Conservation (phyloP, 2,797 vertebrate genomes). For the Synanceia verrucosa region DNA sequence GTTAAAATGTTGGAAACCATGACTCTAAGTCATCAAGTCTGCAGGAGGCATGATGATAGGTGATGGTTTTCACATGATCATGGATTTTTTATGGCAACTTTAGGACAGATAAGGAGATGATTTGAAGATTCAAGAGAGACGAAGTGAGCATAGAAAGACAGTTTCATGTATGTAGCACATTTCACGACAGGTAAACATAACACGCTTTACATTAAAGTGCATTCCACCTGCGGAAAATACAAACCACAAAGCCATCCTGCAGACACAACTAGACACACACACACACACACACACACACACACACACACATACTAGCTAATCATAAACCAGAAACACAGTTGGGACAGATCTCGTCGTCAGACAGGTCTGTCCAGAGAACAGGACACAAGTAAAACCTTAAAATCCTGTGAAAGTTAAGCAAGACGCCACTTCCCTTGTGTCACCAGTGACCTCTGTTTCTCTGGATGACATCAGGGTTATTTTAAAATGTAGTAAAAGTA, state of each 20-base stretch:
- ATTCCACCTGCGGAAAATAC: too few relatives aligned
- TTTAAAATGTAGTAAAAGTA: too few relatives aligned
- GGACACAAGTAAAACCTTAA: not conserved
- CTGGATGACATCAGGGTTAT: not conserved
- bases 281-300: not conserved
- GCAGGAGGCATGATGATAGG: not conserved
- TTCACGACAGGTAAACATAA: not conserved
- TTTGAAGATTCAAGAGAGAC: not conserved
- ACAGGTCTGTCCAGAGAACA: not conserved
- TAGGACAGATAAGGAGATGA: not conserved
- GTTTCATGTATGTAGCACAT: not conserved
- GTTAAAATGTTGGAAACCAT: too few relatives aligned
- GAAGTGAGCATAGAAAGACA: not conserved
- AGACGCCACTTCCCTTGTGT: not conserved
- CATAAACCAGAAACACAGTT: not conserved
- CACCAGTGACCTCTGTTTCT: not conserved
- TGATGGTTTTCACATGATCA: not conserved
- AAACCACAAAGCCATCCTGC: not conserved
- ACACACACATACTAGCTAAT: not conserved
- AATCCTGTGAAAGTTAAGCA: not conserved
- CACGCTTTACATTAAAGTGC: too few relatives aligned
- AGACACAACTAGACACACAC: not conserved
- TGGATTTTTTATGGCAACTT: not conserved
- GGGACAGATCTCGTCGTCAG: not conserved
- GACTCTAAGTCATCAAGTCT: not conserved